phyloP scores from a whole-genome alignment of 35 echinoderm and acorn worm genomes.

The Ptychodera flava region DNA sequence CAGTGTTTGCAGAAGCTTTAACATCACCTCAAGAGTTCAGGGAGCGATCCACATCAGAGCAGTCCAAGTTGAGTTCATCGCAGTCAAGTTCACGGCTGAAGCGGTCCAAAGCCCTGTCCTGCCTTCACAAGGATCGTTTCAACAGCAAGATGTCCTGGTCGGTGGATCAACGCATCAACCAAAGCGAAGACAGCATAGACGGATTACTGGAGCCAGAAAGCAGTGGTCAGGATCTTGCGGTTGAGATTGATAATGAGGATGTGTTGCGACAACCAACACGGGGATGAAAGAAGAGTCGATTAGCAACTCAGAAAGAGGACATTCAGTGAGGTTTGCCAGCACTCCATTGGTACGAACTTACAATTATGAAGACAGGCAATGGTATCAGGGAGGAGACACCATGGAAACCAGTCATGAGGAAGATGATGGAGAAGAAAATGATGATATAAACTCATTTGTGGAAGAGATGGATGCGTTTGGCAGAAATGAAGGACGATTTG shows the following conservation, averaged over 20 bases:
- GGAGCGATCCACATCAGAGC: background rate
- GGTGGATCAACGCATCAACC: background rate
- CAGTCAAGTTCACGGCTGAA: background rate
- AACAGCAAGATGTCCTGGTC: background rate
- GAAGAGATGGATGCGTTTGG: background rate
- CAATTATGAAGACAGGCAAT: background rate
- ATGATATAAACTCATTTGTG: background rate
- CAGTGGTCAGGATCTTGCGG: too few species aligned
- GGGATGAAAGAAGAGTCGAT: background rate
- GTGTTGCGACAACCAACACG: too few species aligned
- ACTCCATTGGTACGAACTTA: background rate
- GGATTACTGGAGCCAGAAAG: background rate
- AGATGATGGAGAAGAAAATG: background rate
- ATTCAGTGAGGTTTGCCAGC: background rate
- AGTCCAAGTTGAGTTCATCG: background rate
- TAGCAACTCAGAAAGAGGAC: background rate
- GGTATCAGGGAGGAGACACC: background rate
- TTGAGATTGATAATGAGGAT: too few species aligned
- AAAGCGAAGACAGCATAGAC: background rate
- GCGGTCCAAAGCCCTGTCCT: background rate
- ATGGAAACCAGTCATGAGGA: background rate
- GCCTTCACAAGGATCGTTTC: background rate
- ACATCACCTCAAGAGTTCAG: background rate
- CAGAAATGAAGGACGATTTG: background rate
- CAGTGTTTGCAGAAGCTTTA: too few species aligned